Conservation (phyloP, 2,797 vertebrate species). For the Danio tinwini region DNA sequence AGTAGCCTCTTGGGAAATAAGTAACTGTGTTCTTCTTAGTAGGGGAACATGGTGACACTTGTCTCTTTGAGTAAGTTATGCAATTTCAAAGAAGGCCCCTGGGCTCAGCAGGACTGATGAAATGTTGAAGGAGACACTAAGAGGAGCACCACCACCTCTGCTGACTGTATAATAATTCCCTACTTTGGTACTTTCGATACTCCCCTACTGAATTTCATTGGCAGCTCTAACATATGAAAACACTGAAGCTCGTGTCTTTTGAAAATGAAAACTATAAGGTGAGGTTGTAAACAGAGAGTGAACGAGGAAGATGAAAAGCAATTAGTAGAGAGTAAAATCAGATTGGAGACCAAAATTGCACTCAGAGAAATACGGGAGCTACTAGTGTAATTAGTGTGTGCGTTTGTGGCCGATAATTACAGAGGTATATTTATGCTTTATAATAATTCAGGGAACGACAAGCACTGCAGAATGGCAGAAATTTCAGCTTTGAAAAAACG, state of each 20-base stretch:
- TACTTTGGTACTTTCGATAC: neutral
- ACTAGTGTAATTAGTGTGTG: conserved; percentile 50
- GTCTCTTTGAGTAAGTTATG: conserved; percentile 42
- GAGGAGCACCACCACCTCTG: neutral
- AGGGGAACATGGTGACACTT: conserved; percentile 6
- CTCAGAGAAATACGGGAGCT: conserved; percentile 43
- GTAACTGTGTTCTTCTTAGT: conserved; percentile 1
- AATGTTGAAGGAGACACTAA: conserved; percentile 23
- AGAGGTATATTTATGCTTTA: conserved; percentile 34
- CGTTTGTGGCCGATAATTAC: conserved; percentile 49
- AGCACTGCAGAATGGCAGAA: conserved; percentile 4
- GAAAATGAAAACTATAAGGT: neutral
- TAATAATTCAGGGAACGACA: conserved; percentile 10
- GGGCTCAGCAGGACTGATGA: conserved; percentile 1
- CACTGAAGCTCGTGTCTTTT: neutral
- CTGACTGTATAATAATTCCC: conserved; percentile 3
- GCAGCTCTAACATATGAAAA: neutral
- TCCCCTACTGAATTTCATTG: conserved; percentile 5
- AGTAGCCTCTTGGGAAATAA: conserved; percentile 39
- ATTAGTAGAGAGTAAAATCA: conserved; percentile 54
- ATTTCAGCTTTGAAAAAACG: neutral
- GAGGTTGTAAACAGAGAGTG: neutral
- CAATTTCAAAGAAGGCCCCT: conserved; percentile 35
- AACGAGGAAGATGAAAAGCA: conserved; percentile 42
- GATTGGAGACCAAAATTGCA: conserved; percentile 50